phyloP scores from a whole-genome alignment of 1,140 invertebrate species.

The Hermetia illucens region DNA sequence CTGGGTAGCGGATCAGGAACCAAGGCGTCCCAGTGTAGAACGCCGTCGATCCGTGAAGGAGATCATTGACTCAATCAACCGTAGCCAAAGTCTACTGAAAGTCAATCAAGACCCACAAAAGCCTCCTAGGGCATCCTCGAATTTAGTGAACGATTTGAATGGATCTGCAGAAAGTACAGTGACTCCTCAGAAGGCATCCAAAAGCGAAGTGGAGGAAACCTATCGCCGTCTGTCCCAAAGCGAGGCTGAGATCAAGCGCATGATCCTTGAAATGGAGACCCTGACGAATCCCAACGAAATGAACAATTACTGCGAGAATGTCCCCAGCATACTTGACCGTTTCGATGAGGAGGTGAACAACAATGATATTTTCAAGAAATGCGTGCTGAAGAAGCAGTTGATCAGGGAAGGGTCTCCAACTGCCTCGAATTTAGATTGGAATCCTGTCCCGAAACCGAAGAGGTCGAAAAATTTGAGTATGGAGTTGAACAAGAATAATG shows the following conservation, averaged over 20 bases:
- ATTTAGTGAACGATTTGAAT: too few relatives aligned
- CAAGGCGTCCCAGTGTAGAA: too few relatives aligned
- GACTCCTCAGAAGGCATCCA: too few relatives aligned
- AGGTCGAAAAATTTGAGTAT: conserved; percentile 12
- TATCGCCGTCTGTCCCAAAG: conserved; percentile 1
- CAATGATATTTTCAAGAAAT: conserved; percentile 16
- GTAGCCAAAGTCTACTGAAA: conserved; percentile 24
- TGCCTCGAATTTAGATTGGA: conserved; percentile 28
- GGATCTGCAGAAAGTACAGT: too few relatives aligned
- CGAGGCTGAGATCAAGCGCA: conserved; percentile 4
- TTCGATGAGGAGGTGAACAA: conserved; percentile 2
- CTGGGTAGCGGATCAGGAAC: too few relatives aligned
- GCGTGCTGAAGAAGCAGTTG: conserved; percentile 17
- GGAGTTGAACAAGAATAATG: too few relatives aligned
- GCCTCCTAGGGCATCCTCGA: too few relatives aligned
- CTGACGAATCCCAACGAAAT: not conserved
- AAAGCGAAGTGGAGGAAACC: not conserved
- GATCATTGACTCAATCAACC: conserved; percentile 28
- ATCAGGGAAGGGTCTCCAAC: conserved; percentile 24
- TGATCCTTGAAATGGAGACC: conserved; percentile 3
- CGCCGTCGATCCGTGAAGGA: conserved; percentile 22
- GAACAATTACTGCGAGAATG: not conserved
- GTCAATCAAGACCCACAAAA: conserved; percentile 17
- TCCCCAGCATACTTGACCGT: not conserved
- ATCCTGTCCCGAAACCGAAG: conserved; percentile 27